Percentiles rank a stretch among this genome's conserved stretches.
Evolutionary conservation across 2,797 vertebrate genomes (phyloP).

Genomic region (Pangasius djambal): DNA sequence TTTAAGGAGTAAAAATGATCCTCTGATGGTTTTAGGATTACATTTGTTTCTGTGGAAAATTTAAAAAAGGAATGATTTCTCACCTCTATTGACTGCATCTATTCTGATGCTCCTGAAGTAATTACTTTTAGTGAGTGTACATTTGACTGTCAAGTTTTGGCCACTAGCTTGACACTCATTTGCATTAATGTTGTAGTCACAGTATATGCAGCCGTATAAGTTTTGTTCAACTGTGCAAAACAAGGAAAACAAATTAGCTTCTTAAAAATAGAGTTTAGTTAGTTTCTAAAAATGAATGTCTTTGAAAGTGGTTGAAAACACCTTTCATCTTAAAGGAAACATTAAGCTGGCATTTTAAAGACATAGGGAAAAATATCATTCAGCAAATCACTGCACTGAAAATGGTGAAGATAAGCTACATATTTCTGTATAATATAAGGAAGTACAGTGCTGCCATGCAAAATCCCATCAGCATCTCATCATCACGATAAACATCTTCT

Average conservation of each 20-base stretch:
- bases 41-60: background rate
- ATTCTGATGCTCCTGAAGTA: background rate
- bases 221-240: conserved; percentile 26
- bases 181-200: fast-evolving
- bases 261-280: background rate
- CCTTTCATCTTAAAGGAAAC: no score
- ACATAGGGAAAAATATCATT: no score
- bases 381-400: no score
- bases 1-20: background rate
- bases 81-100: background rate
- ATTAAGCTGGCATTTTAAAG: no score
- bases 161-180: background rate
- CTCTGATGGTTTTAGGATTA: background rate
- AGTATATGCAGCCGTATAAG: conserved; percentile 37
- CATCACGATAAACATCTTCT: no score
- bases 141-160: conserved; percentile 16
- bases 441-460: no score
- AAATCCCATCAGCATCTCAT: no score
- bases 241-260: background rate
- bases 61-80: background rate
- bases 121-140: conserved; percentile 31
- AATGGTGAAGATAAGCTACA: no score
- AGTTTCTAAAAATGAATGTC: no score
- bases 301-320: no score
- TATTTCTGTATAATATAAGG: no score